Percentiles rank a stretch among this genome's conserved stretches.
Conservation (phyloP, 2,888 invertebrate genomes). For the Harpalus rubripes region DNA sequence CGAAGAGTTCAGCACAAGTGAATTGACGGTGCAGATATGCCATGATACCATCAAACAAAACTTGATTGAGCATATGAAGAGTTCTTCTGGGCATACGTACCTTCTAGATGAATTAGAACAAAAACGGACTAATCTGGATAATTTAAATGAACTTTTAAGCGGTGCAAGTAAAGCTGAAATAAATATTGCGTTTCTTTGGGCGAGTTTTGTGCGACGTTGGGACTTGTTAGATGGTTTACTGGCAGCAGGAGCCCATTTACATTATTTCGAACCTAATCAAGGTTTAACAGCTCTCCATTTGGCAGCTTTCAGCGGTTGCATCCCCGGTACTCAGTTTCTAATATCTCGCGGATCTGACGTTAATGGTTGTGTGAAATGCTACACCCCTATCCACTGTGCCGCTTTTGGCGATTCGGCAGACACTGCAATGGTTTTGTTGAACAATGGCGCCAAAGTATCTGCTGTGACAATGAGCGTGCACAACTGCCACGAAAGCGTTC, state of each 20-base stretch:
- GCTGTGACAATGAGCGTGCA: slow-evolving; percentile 82
- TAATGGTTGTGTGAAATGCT: slow-evolving; percentile 85
- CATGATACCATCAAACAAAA: slow-evolving; percentile 86
- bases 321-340: slow-evolving; percentile 85
- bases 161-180: slow-evolving; percentile 84
- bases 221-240: slow-evolving; percentile 83
- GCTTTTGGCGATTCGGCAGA: slow-evolving; percentile 92
- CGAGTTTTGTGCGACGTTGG: slow-evolving; percentile 85
- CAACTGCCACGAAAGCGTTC: slow-evolving; percentile 86
- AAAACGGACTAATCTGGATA: slow-evolving; percentile 82
- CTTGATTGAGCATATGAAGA: slow-evolving; percentile 86
- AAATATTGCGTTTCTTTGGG: slow-evolving; percentile 86
- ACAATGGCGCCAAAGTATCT: slow-evolving; percentile 84
- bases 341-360: slow-evolving; percentile 85
- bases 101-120: slow-evolving; percentile 88
- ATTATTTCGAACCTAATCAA: slow-evolving; percentile 84
- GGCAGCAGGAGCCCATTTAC: slow-evolving; percentile 84
- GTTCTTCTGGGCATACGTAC: slow-evolving; percentile 83
- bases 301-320: slow-evolving; percentile 88
- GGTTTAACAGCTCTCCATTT: slow-evolving; percentile 88
- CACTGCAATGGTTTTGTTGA: slow-evolving; percentile 88
- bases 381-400: slow-evolving; percentile 92
- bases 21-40: slow-evolving; percentile 86
- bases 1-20: slow-evolving; percentile 81
- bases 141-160: slow-evolving; percentile 78